Base-by-base conservation (phyloP, 2,888 invertebrate species). In the Bibio marci region DNA sequence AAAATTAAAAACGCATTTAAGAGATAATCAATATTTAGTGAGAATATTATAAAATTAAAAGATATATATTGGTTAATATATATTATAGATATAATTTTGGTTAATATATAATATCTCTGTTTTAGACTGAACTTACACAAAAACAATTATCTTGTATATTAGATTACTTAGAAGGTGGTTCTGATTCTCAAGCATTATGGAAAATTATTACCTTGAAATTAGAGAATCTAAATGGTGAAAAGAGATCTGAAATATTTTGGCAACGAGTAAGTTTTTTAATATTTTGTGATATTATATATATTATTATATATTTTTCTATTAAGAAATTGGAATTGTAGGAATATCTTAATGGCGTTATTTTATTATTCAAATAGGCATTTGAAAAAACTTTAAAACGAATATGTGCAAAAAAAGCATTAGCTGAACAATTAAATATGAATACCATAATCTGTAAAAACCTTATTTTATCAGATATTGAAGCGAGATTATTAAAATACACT, bases 111-210 rank as follows among this genome's bases (percentile, higher is more conserved):
- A 6, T 8, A 8, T 10, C 26, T 26, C 6, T 26, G 6, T 10
- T 26, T 26, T 10, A 11, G 10, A 26, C 6, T 8, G 26, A 22
- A 22, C 22, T 6, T 22, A 22, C 8, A 3, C 30, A 42, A 10
- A 36, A 28, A 10, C 43, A 46, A 38, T 26, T 44, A 30, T 39
- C 43, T 2, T 44, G 44, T 27, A 44, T 46, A 26, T 28, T 44
- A 15, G 43, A 46, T 37, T 43, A 44, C 38, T 32, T 46, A 28
- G 46, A 46, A 43, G 39, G 43, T 14, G 43, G 39, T 13, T 28
- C 40, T 31, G 41, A 22, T 13, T 39, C 45, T 1, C 41, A 43
- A 19, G 41, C 41, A 37, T 30, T 44, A 11, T 46, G 45, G 45
- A 22, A 39, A 15, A 46, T 42, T 19, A 44, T 46, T 13, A 13